Evolutionary conservation across 2,797 vertebrate genomes (phyloP), one percentile per base, ranked within the genome.

Genomic region (Tenualosa thibaudeaui): DNA sequence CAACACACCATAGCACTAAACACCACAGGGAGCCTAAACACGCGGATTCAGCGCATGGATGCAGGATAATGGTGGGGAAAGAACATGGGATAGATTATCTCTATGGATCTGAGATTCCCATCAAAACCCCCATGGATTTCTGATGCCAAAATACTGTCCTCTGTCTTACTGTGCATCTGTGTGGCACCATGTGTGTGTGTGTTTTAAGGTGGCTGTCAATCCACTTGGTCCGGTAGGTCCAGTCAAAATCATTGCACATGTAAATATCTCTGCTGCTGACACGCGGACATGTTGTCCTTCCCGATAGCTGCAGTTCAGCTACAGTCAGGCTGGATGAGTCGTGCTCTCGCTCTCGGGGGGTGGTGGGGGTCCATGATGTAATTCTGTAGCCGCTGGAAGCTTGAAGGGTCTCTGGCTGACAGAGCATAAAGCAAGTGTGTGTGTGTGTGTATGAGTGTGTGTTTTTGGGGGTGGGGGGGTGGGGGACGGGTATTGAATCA

Each of bases 221-320:
- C 31, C 31, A 40, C 65, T 15, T 5, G 5, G 31, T 15, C 65
- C 26, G 3, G 3, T 5, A 31, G 65, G 12, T 40, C 13, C 3
- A 37, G 65, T 5, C 26, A 31, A 12, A 71, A 12, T 71, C 65
- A 71, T 15, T 71, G 26, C 17, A 31, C 65, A 40, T 40, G 50
- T 51, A 37, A 13, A 4, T 2, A 71, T 71, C 2, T 71, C 65
- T 71, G 65, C 31, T 5, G 40, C 9, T 51, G 65, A 71, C 65
- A 71, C 5, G 12, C 26, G 65, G 65, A 71, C 65, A 71, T 71
- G 65, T 62, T 62, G 58, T 62, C 58, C 58, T 62, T 62, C 58
- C 58, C 37, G 12, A 37, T 17, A 19, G 19, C 31, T 8, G 17
- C 15, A 46, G 68, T 75, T 31, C 5, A 75, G 37, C 37, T 40